Base-by-base conservation (phyloP, 2,113 vertebrate genomes). In the Nerophis lumbriciformis region DNA sequence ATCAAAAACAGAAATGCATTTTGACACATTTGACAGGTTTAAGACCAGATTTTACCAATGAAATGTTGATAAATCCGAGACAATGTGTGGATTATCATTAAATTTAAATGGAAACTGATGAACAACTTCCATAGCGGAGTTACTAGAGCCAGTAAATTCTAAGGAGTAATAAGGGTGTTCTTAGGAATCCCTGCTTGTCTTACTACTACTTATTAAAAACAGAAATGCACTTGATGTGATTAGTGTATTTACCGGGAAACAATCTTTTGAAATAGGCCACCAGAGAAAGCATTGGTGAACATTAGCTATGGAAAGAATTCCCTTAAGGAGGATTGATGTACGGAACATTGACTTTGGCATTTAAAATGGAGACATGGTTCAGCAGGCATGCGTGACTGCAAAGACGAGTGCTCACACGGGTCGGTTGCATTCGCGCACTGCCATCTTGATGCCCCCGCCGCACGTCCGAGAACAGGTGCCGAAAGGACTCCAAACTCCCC, bases 401-500 rank as follows among this genome's bases (percentile, higher is more conserved):
- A 85, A 82, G 66, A 48, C 53, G 37, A 6, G 45, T 82, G 85
- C 95, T 98, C 89, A 99, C 97, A 92, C 90, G 1, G 97, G 97
- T 84, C 91, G 82, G 93, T 96, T 94, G 91, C 97, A 99, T 74
- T 99, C 96, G 0, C 97, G 92, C 28, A 91, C 83, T 0, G 95
- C 93, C 0, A 91, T 94, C 88, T 94, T 98, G 85, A 99, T 96
- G 68, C 96, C 96, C 0, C 96, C 96, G 0, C 96, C 94, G 0
- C 97, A 99, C 0, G 94, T 95, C 66, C 97, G 91, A 0, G 96
- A 99, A 84, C 97, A 99, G 71, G 90, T 91, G 75, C 95, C 95
- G 1, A 98, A 99, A 16, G 92, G 95, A 80, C 93, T 98, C 97
- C 97, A 99, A 0, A 92, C 90, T 14, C 96, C 97, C 97, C 97